Conservation (phyloP, 2,888 invertebrate species). For the Cryptosula pallasiana region DNA sequence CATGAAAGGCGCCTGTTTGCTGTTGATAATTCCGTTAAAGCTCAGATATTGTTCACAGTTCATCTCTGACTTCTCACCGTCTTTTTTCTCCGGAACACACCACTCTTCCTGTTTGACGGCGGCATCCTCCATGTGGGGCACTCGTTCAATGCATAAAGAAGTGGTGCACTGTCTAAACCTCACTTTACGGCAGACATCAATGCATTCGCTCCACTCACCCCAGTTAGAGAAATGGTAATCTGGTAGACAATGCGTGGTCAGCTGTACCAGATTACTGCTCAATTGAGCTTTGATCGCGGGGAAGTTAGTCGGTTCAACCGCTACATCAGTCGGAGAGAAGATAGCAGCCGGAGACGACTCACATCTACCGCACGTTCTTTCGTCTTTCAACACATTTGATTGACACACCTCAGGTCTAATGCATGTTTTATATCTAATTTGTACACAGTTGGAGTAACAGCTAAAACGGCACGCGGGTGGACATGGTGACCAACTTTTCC, state of each 20-base stretch:
- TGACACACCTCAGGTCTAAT: slow-evolving; percentile 1
- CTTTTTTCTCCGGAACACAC: not conserved
- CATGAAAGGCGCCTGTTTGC: not conserved
- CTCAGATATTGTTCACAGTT: slow-evolving; percentile 16
- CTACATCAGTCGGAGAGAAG: not conserved
- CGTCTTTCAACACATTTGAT: slow-evolving; percentile 13
- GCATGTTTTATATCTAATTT: slow-evolving; percentile 5
- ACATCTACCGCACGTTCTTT: slow-evolving; percentile 12
- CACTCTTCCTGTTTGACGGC: slow-evolving; percentile 21
- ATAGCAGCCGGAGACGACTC: not conserved
- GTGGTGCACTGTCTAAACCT: not conserved
- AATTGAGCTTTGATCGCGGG: not conserved
- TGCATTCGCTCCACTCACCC: slow-evolving; percentile 11
- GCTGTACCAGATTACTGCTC: not conserved
- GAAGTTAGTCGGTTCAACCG: not conserved
- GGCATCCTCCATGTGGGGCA: slow-evolving; percentile 9
- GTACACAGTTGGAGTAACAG: slow-evolving; percentile 6
- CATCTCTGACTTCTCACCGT: not conserved
- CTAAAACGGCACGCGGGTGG: not conserved
- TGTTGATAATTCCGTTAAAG: not conserved
- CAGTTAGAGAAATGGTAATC: slow-evolving; percentile 20
- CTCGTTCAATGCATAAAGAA: not conserved
- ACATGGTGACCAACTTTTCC: slow-evolving; percentile 6
- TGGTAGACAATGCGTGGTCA: not conserved
- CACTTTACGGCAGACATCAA: slow-evolving; percentile 14